Percentiles rank a stretch among this genome's conserved stretches.
These are phyloP conservation scores for Melieria omissa DNA, from an alignment of 2,888 invertebrate genomes.

Conservation along the genomic window DNA sequence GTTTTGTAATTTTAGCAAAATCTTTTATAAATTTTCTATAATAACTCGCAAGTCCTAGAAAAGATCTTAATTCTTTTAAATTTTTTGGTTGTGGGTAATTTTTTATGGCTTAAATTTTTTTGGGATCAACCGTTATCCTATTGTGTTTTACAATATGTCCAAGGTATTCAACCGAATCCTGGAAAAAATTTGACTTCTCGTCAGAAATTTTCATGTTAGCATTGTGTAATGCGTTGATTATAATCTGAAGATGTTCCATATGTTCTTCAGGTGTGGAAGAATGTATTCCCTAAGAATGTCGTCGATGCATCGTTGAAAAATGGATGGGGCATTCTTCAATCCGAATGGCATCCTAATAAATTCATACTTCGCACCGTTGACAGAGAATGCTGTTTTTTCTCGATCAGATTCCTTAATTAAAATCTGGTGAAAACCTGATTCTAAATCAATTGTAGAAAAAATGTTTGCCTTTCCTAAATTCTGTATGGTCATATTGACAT, in stretches of 20 bases:
- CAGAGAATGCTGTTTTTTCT: conserved; percentile 20
- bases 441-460: conserved; percentile 22
- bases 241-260: conserved; percentile 5
- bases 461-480: conserved; percentile 10
- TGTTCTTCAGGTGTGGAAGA: conserved; percentile 10
- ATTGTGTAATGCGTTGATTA: conserved; percentile 8
- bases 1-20: conserved; percentile 1
- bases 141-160: conserved; percentile 13
- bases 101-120: conserved; percentile 6
- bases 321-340: not conserved
- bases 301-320: not conserved
- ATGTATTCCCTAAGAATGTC: conserved; percentile 4
- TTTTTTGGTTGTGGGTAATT: not conserved
- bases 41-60: conserved; percentile 2
- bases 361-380: conserved; percentile 6
- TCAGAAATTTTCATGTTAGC: conserved; percentile 14
- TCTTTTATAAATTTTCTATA: not conserved
- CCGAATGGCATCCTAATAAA: conserved; percentile 15
- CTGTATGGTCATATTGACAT: conserved; percentile 18
- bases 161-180: conserved; percentile 14
- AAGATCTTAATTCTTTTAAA: conserved; percentile 10
- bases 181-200: conserved; percentile 10
- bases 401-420: conserved; percentile 16
- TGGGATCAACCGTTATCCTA: conserved; percentile 8
- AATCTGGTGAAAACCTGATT: conserved; percentile 15